Evolutionary conservation across 92 coral and sea anemone species (phyloP).

Genomic region (Heteractis magnifica): DNA sequence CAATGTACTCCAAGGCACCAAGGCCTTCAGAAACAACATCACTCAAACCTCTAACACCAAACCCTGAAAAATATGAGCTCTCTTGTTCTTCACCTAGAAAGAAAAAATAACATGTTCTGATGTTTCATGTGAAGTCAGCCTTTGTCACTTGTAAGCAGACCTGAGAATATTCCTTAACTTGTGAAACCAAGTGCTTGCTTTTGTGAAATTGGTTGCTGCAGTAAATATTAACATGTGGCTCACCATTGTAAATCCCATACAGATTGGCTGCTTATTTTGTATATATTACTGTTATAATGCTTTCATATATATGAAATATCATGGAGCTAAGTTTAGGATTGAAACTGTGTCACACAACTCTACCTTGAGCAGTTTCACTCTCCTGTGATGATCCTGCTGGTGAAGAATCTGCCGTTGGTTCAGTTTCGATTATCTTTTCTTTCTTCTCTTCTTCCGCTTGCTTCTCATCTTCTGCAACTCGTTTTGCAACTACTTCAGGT

Average conservation of each 20-base stretch:
- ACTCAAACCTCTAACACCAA: conserved; percentile 74
- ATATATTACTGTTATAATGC: too few species aligned
- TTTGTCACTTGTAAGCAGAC: too few species aligned
- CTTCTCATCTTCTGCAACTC: conserved; percentile 77
- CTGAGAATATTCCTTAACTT: too few species aligned
- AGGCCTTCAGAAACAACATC: conserved; percentile 83
- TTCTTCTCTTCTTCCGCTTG: conserved; percentile 37
- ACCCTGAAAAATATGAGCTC: conserved; percentile 58
- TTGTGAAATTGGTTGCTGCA: background rate
- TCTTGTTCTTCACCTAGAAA: background rate
- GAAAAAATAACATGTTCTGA: background rate
- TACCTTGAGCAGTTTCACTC: conserved; percentile 14
- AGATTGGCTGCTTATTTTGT: too few species aligned
- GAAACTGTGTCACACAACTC: background rate
- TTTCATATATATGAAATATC: background rate
- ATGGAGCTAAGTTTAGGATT: background rate
- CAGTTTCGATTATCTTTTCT: conserved; percentile 24
- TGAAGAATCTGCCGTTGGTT: conserved; percentile 32
- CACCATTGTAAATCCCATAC: too few species aligned
- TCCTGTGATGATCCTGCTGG: conserved; percentile 20
- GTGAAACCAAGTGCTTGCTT: background rate
- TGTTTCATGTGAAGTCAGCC: background rate
- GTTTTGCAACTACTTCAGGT: conserved; percentile 84
- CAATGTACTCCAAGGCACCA: conserved; percentile 87
- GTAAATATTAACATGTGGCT: too few species aligned